These are phyloP conservation scores for Cheilosia scutellata DNA, from an alignment of 2,888 invertebrate genomes.

Conservation along the genomic window DNA sequence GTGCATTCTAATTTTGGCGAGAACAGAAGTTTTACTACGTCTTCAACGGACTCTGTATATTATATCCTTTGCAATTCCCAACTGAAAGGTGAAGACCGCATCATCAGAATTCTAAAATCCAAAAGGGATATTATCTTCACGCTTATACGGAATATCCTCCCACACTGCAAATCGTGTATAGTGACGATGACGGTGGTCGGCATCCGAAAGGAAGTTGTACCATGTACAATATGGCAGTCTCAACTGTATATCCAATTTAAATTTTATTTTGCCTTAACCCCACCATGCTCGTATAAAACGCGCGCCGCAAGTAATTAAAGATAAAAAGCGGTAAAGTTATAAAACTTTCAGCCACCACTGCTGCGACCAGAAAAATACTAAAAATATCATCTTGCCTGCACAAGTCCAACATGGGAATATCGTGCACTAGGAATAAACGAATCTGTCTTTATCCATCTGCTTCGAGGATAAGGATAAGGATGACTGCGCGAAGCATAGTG, in stretches of 20 bases:
- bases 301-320: constrained; percentile 77
- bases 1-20: constrained; percentile 52
- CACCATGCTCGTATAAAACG: constrained; percentile 54
- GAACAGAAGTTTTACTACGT: constrained; percentile 61
- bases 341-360: constrained; percentile 77
- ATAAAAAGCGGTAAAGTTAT: constrained; percentile 78
- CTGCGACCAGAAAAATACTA: constrained; percentile 68
- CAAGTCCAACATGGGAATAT: constrained; percentile 55
- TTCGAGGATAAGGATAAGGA: constrained; percentile 35
- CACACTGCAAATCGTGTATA: background rate
- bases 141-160: constrained; percentile 34
- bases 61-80: constrained; percentile 58
- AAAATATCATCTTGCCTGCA: constrained; percentile 35
- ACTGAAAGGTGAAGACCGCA: constrained; percentile 61
- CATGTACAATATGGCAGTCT: background rate
- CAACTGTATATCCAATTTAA: constrained; percentile 66
- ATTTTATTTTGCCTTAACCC: constrained; percentile 69
- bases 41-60: constrained; percentile 22
- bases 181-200: background rate
- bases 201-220: constrained; percentile 46
- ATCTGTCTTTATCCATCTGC: constrained; percentile 72
- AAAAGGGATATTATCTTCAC: constrained; percentile 56
- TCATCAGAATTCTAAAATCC: constrained; percentile 58
- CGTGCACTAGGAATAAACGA: constrained; percentile 14
- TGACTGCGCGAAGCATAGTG: constrained; percentile 24